Conservation (phyloP, 2,888 invertebrate genomes). For the Gandaritis pyraliata region DNA sequence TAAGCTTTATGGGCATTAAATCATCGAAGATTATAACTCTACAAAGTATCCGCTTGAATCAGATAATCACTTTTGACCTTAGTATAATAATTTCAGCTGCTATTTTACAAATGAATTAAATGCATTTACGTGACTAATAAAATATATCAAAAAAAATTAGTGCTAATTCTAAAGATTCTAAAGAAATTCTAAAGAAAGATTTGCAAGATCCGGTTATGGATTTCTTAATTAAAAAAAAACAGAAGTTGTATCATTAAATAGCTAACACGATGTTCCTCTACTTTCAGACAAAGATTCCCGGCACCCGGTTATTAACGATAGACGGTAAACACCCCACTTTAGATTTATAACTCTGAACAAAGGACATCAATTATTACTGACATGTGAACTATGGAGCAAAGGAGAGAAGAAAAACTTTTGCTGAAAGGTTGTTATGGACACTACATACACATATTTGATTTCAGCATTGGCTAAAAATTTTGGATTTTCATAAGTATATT, state of each 20-base stretch:
- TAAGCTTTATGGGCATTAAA: constrained; percentile 25
- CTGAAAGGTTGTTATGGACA: constrained; percentile 32
- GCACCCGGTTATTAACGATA: constrained; percentile 67
- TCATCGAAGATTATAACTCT: constrained; percentile 17
- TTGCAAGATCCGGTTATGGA: too few species aligned
- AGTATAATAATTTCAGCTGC: not conserved
- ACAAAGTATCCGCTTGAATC: constrained; percentile 7
- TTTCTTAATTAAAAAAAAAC: too few species aligned
- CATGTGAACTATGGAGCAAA: constrained; percentile 68
- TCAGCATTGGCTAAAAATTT: too few species aligned
- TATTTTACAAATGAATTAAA: not conserved
- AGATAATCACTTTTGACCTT: constrained; percentile 8
- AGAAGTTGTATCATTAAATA: not conserved
- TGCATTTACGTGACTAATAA: not conserved
- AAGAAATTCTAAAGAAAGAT: too few species aligned
- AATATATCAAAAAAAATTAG: too few species aligned
- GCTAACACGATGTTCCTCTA: constrained; percentile 34
- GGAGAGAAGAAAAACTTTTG: constrained; percentile 8
- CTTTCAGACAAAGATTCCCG: constrained; percentile 62
- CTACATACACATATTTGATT: not conserved
- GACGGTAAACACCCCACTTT: constrained; percentile 62
- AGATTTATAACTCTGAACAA: constrained; percentile 79
- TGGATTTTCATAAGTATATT: too few species aligned
- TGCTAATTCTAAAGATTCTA: too few species aligned
- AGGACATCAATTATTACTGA: constrained; percentile 77